A percentile compares a stretch with the other conserved stretches of the same genome.
phyloP scores from a whole-genome alignment of 2,888 invertebrate species.

The Elysia crispata region DNA sequence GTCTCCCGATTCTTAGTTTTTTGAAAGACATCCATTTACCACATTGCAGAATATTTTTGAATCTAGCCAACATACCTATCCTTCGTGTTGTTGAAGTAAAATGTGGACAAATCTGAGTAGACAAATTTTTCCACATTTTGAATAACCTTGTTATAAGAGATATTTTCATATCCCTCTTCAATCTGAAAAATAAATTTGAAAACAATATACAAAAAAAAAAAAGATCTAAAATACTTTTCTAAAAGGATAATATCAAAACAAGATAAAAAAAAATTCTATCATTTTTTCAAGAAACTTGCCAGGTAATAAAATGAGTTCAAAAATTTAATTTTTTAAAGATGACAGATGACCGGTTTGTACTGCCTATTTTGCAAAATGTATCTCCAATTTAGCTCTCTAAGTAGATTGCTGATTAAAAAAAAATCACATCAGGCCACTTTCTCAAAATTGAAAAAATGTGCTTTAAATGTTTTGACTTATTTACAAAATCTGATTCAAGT shows the following conservation, averaged over 20 bases:
- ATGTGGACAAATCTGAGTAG: slow-evolving; percentile 83
- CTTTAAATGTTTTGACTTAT: too few relatives aligned
- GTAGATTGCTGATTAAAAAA: too few relatives aligned
- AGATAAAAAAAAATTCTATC: not conserved
- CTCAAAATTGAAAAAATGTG: too few relatives aligned
- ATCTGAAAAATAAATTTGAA: slow-evolving; percentile 58
- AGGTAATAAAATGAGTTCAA: too few relatives aligned
- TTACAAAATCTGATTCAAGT: too few relatives aligned
- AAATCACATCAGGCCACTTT: too few relatives aligned
- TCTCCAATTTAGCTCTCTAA: not conserved
- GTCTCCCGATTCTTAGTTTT: too few relatives aligned
- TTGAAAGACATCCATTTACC: too few relatives aligned
- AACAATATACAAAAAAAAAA: not conserved
- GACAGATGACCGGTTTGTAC: not conserved
- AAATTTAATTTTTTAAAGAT: too few relatives aligned
- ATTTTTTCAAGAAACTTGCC: too few relatives aligned
- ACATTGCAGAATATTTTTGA: too few relatives aligned
- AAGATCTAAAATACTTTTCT: not conserved
- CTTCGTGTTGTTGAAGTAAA: slow-evolving; percentile 83
- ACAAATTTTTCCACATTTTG: slow-evolving; percentile 69
- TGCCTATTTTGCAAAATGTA: not conserved
- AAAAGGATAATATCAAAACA: not conserved
- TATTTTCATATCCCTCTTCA: slow-evolving; percentile 64
- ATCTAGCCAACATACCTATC: slow-evolving; percentile 70
- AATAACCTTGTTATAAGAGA: slow-evolving; percentile 67